phyloP scores from a whole-genome alignment of 1,140 invertebrate species.

The Megalopta genalis region DNA sequence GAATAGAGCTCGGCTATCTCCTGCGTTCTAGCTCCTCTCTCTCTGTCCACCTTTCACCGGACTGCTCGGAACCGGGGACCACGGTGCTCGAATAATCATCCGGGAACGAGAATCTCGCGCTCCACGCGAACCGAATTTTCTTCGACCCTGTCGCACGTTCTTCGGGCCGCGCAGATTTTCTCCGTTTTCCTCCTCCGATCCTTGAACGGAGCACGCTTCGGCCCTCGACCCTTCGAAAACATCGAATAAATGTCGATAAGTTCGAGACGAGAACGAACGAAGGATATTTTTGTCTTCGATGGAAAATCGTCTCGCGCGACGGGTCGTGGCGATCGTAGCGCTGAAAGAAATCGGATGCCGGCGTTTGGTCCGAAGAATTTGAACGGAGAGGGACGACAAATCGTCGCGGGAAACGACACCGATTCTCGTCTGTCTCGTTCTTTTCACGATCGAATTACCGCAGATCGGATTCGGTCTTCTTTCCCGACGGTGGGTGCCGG shows the following conservation, averaged over 20 bases:
- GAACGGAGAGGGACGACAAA: neutral
- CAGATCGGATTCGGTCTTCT: constrained; percentile 36
- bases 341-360: too few relatives aligned
- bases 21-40: constrained; percentile 20
- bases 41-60: constrained; percentile 47
- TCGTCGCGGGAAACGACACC: constrained; percentile 12
- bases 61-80: neutral
- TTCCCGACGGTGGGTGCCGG: constrained; percentile 3
- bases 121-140: too few relatives aligned
- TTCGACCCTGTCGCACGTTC: too few relatives aligned
- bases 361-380: constrained; percentile 10
- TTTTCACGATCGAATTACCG: constrained; percentile 34
- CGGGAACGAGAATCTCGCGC: neutral
- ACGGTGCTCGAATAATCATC: neutral
- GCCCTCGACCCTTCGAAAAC: too few relatives aligned
- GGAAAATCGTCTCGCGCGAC: too few relatives aligned
- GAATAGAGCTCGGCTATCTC: constrained; percentile 53
- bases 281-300: too few relatives aligned
- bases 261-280: too few relatives aligned
- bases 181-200: too few relatives aligned
- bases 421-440: constrained; percentile 19
- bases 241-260: too few relatives aligned
- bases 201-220: too few relatives aligned
- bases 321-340: too few relatives aligned
- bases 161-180: too few relatives aligned